Evolutionary conservation across 2,888 invertebrate genomes (phyloP), one percentile per base, ranked within the genome.

Genomic region (Campoplex capitator): DNA sequence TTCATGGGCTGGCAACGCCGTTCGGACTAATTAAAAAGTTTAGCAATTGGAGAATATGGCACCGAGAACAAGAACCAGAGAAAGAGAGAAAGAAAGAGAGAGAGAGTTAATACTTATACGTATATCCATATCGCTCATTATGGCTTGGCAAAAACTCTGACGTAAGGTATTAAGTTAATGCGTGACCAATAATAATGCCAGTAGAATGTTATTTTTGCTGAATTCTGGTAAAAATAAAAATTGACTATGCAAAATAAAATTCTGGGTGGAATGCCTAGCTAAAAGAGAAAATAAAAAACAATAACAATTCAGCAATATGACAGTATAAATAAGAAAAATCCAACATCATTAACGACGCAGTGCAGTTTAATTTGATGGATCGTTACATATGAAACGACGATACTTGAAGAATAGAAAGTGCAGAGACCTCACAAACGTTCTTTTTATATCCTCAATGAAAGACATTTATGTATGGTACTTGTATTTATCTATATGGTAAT

Each of bases 1-100:
- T 84, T 78, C 84, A 76, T 82, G 82, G 75, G 84, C 76, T 79
- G 71, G 84, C 79, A 67, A 76, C 82, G 75, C 75, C 84, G 84
- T 79, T 48, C 79, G 89, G 85, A 89, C 86, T 86, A 90, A 91
- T 91, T 90, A 90, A 91, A 91, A 91, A 91, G 91, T 91, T 91
- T 88, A 88, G 86, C 89, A 83, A 88, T 89, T 89, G 82, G 88
- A 77, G 83, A 89, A 89, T 23, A 23, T 84, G 81, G 86, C 75
- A 80, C 83, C 76, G 56, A 65, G 32, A 67, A 62, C 58, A 62
- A 75, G 77, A 76, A 62, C 75, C 76, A 74, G 71, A 51, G 80
- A 71, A 78, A 85, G 74, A 79, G 77, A 75, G 70, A 45, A 77
- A 82, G 48, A 74, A 67, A 56, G 80, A 71, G 80, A 85, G 74